These are phyloP conservation scores for Suncus etruscus DNA, from an alignment of 2,113 vertebrate genomes.

Conservation along the genomic window DNA sequence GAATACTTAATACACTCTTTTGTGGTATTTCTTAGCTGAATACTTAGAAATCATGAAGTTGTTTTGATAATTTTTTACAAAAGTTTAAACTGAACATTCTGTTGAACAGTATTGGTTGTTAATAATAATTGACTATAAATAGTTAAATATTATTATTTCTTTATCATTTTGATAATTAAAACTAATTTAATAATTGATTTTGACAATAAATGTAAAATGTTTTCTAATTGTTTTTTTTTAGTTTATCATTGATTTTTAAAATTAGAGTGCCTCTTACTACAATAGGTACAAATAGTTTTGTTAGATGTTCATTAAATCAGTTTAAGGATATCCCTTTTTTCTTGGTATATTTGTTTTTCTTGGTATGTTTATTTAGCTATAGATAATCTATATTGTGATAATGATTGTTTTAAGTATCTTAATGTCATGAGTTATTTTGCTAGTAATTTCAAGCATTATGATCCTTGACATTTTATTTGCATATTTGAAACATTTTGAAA, in stretches of 20 bases:
- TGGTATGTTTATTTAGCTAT: not conserved
- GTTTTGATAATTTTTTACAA: not conserved
- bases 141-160: not conserved
- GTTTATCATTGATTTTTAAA: not conserved
- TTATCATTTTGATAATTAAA: not conserved
- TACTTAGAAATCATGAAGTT: not conserved
- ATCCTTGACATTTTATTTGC: not conserved
- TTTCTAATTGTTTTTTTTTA: too few relatives aligned
- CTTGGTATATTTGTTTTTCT: not conserved
- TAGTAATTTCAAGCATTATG: not conserved
- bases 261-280: not conserved
- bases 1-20: not conserved
- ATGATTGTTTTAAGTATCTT: not conserved
- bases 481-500: slow-evolving; percentile 28
- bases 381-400: not conserved
- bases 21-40: not conserved
- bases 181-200: not conserved
- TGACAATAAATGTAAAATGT: not conserved
- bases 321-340: not conserved
- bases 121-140: not conserved
- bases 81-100: not conserved
- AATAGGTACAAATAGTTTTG: not conserved
- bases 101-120: not conserved
- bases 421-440: not conserved
- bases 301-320: not conserved